These are phyloP conservation scores for Zoroaster sp. DNA, from an alignment of 53 echinoderm and acorn worm genomes.

Conservation along the genomic window DNA sequence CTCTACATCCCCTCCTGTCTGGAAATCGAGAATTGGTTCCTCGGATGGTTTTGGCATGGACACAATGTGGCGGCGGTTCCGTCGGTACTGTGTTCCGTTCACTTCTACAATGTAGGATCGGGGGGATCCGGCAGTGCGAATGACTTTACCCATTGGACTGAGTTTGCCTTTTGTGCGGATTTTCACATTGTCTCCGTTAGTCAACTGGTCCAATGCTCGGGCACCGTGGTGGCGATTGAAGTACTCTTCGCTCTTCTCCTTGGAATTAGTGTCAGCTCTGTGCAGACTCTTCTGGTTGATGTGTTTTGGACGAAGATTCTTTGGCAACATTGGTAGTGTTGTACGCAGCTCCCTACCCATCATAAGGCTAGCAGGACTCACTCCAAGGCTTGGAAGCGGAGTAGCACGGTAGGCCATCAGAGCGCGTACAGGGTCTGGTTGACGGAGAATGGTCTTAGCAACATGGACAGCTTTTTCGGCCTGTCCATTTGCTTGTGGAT, in stretches of 20 bases:
- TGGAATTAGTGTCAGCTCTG: not conserved
- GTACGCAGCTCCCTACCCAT: constrained; percentile 6
- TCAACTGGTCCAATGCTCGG: not conserved
- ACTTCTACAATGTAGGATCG: not conserved
- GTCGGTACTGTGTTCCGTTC: not conserved
- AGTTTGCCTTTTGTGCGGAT: not conserved
- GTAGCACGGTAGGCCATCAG: constrained; percentile 32
- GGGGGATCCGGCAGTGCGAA: not conserved
- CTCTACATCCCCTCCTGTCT: not conserved
- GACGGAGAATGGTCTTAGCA: constrained; percentile 9
- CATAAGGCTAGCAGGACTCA: not conserved
- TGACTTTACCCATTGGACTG: not conserved
- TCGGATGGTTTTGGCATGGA: not conserved
- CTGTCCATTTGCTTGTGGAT: constrained; percentile 35
- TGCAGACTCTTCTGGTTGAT: not conserved
- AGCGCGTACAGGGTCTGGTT: constrained; percentile 7
- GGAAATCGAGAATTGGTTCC: not conserved
- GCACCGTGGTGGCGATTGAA: constrained; percentile 1
- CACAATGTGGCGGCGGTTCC: not conserved
- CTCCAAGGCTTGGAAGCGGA: not conserved
- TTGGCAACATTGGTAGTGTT: not conserved
- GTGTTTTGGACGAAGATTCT: not conserved
- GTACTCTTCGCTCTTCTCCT: not conserved
- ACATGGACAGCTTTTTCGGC: constrained; percentile 33
- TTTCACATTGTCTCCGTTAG: not conserved